These are phyloP conservation scores for Delia radicum DNA, from an alignment of 1,140 invertebrate genomes.

Conservation along the genomic window DNA sequence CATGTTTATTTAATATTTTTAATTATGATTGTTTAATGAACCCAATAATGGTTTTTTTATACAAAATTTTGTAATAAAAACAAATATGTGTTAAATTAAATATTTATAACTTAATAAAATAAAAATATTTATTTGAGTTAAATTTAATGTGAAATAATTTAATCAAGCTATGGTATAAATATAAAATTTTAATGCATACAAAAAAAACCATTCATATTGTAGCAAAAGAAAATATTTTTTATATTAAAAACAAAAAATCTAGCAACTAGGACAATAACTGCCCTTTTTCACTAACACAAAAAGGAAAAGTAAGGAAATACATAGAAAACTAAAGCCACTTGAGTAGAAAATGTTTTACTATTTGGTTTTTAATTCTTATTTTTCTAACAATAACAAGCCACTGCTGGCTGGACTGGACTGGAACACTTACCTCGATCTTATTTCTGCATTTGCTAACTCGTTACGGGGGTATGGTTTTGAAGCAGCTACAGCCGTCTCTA, in stretches of 20 bases:
- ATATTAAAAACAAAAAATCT: too few relatives aligned
- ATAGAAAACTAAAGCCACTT: conserved; percentile 7
- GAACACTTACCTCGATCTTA: conserved; percentile 57
- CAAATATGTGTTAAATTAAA: neutral
- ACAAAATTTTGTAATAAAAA: neutral
- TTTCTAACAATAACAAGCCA: too few relatives aligned
- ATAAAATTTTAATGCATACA: too few relatives aligned
- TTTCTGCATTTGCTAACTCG: conserved; percentile 53
- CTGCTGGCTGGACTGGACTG: too few relatives aligned
- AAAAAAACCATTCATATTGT: too few relatives aligned
- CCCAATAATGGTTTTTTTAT: neutral
- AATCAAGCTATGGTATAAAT: too few relatives aligned
- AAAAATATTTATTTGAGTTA: neutral
- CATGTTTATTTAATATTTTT: neutral
- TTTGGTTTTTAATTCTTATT: neutral
- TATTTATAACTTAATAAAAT: neutral
- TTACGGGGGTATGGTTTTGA: conserved; percentile 63
- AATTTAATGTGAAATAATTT: too few relatives aligned
- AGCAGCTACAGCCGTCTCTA: conserved; percentile 62
- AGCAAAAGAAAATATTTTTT: too few relatives aligned
- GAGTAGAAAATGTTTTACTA: neutral
- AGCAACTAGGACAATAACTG: too few relatives aligned
- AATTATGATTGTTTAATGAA: neutral
- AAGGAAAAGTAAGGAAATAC: too few relatives aligned
- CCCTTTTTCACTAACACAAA: too few relatives aligned